Evolutionary conservation across 2,888 invertebrate genomes (phyloP), one percentile per base, ranked within the genome.

Genomic region (Acheta domesticus): DNA sequence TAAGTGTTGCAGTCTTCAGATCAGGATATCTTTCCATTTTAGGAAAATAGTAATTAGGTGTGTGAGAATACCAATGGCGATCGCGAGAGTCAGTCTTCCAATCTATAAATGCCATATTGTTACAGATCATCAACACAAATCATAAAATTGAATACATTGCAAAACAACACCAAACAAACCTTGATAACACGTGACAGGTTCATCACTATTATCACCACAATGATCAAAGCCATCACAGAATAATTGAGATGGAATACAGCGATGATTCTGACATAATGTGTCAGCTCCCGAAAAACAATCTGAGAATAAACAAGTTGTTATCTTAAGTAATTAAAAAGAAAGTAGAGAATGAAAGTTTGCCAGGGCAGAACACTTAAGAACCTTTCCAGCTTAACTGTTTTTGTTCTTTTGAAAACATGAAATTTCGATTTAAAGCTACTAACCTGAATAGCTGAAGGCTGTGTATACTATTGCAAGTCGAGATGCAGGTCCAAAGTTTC

Each of bases 161-260:
- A 20, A 75, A 75, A 75, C 23, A 75, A 21, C 5, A 4, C 36
- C 5, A 36, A 36, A 79, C 50, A 81, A 83, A 89, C 90, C 89
- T 86, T 87, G 86, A 78, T 89, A 89, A 82, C 93, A 93, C 77
- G 90, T 88, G 1, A 88, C 86, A 1, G 90, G 90, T 85, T 93
- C 93, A 85, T 93, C 93, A 82, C 91, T 92, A 81, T 89, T 89
- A 85, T 93, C 93, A 0, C 93, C 93, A 83, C 94, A 94, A 83
- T 94, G 93, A 86, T 94, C 93, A 83, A 93, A 92, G 12, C 93
- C 92, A 85, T 94, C 93, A 85, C 94, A 94, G 79, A 91, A 90
- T 73, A 94, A 86, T 48, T 91, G 89, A 77, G 88, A 89, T 1
- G 92, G 90, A 83, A 93, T 91, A 85, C 94, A 94, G 80, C 93